Conservation (phyloP, 2,888 invertebrate genomes). For the Tenthredo notha region DNA sequence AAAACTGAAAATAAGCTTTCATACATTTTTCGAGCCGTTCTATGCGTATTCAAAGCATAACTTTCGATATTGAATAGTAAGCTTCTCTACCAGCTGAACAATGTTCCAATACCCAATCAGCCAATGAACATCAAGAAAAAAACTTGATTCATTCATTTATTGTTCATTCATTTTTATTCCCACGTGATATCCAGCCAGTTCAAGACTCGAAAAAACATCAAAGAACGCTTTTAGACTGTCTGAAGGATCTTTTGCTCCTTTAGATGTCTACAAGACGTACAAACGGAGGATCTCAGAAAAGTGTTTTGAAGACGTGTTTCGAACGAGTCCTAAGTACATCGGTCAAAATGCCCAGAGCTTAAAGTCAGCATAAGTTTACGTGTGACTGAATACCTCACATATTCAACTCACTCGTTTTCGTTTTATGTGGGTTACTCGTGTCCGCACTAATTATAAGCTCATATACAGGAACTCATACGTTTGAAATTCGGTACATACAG, state of each 20-base stretch:
- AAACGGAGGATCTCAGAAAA: not conserved
- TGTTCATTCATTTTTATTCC: not conserved
- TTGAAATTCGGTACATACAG: not conserved
- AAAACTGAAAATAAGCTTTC: not conserved
- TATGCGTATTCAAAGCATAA: not conserved
- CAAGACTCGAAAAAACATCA: not conserved
- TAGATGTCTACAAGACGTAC: not conserved
- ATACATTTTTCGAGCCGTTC: not conserved
- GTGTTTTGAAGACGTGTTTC: not conserved
- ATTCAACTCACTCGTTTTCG: not conserved
- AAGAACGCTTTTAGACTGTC: not conserved
- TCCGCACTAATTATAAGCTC: not conserved
- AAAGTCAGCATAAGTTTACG: not conserved
- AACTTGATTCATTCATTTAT: not conserved
- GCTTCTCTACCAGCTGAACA: not conserved
- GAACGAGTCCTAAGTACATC: no score
- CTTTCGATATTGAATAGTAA: no score
- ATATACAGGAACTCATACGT: not conserved
- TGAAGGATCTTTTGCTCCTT: not conserved
- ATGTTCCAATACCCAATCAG: not conserved
- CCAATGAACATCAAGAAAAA: not conserved
- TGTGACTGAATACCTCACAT: not conserved
- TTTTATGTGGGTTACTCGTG: not conserved
- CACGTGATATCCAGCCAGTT: not conserved
- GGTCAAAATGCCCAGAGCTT: not conserved